These are phyloP conservation scores for Smutsia temminckii DNA, from an alignment of 2,797 vertebrate genomes.

Conservation along the genomic window DNA sequence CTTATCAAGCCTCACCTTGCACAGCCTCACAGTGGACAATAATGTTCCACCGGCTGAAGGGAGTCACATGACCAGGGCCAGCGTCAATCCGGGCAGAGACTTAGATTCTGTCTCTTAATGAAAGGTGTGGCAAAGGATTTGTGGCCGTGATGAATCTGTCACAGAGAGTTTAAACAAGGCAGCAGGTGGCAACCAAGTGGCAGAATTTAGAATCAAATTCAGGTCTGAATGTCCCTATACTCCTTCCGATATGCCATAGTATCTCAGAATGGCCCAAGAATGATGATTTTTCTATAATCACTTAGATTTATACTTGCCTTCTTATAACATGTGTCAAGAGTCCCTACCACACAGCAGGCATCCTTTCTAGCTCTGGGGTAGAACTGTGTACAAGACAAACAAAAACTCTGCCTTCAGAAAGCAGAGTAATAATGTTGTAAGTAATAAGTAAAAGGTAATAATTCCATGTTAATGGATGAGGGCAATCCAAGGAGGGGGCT, in stretches of 20 bases:
- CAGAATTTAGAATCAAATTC: conserved; percentile 24
- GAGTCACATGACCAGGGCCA: not conserved
- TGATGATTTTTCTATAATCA: not conserved
- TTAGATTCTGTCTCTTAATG: not conserved
- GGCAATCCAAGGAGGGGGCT: not conserved
- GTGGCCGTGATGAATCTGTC: not conserved
- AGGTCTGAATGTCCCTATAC: not conserved
- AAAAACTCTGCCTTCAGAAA: not conserved
- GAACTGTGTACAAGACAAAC: not conserved
- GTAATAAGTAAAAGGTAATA: not conserved
- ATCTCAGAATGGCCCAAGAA: not conserved
- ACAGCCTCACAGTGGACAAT: not conserved
- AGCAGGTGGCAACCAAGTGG: not conserved
- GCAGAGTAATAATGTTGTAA: not conserved
- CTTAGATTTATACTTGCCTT: not conserved
- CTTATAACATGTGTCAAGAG: not conserved
- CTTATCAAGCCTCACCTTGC: not conserved
- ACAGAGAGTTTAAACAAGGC: not conserved
- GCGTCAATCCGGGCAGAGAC: not conserved
- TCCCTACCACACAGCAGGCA: too few species aligned
- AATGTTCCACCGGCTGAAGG: not conserved
- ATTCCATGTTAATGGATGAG: not conserved
- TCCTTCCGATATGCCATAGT: not conserved
- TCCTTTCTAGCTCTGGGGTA: not conserved
- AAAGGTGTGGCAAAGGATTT: not conserved